Evolutionary conservation across 2,797 vertebrate genomes (phyloP).

Genomic region (Iguana delicatissima): DNA sequence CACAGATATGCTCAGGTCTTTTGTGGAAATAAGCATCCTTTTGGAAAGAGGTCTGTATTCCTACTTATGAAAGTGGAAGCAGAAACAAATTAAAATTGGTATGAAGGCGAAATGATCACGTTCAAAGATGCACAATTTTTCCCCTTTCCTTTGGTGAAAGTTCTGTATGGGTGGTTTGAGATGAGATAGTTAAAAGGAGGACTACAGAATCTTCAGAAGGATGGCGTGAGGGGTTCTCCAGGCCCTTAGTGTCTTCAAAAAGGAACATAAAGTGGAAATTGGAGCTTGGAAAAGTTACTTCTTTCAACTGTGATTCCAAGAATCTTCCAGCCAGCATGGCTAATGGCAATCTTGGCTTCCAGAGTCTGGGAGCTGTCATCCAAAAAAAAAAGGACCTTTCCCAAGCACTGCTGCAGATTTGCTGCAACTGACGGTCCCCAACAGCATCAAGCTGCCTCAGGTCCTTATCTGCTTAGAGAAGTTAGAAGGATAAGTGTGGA

Average conservation of each 20-base stretch:
- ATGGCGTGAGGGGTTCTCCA: background rate
- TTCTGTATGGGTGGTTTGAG: background rate
- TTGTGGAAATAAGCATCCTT: slow-evolving; percentile 27
- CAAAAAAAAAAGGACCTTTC: no score
- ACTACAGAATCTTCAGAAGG: background rate
- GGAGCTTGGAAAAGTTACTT: no score
- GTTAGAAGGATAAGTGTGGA: background rate
- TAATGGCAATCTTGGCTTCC: no score
- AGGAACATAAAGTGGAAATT: no score
- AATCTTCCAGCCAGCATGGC: no score
- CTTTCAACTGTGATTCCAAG: no score
- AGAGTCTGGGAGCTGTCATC: no score
- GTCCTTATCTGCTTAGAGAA: background rate
- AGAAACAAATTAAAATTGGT: slow-evolving; percentile 25
- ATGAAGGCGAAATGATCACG: slow-evolving; percentile 27
- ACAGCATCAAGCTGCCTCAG: background rate
- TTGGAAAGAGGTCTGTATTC: slow-evolving; percentile 21
- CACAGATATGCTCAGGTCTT: slow-evolving; percentile 30
- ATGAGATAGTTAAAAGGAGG: background rate
- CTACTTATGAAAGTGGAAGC: slow-evolving; percentile 25
- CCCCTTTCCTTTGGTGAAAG: slow-evolving; percentile 14
- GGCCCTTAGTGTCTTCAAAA: no score
- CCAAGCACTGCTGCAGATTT: no score
- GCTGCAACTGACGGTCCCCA: background rate
- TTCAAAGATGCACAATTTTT: slow-evolving; percentile 20